Evolutionary conservation across 2,113 vertebrate genomes (phyloP).

Genomic region (Thymallus thymallus): DNA sequence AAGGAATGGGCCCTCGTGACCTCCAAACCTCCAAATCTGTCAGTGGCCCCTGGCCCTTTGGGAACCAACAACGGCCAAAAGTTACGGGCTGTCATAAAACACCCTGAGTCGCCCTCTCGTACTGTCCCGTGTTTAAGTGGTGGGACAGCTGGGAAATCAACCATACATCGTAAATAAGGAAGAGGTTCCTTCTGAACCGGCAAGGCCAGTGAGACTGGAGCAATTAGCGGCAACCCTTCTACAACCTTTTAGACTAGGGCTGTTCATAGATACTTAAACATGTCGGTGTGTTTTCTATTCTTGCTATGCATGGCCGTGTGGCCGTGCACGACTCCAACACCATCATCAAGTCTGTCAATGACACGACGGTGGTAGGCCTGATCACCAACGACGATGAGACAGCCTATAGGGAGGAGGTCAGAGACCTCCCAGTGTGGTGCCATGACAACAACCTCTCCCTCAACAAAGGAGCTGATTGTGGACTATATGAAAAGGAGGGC

Average conservation of each 20-base stretch:
- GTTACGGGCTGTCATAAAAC: conserved; percentile 55
- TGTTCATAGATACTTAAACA: background rate
- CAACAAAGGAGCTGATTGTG: no score
- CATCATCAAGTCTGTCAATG: no score
- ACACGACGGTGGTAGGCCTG: no score
- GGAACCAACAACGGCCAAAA: conserved; percentile 46
- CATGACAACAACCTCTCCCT: no score
- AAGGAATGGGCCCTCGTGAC: background rate
- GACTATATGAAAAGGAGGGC: no score
- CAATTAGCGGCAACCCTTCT: conserved; percentile 14
- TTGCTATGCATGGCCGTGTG: no score
- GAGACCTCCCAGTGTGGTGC: no score
- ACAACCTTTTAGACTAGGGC: conserved; percentile 15
- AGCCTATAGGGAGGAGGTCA: no score
- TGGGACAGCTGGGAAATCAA: conserved; percentile 55
- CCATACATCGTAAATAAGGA: conserved; percentile 50
- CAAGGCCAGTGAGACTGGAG: conserved; percentile 11
- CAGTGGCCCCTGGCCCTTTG: conserved; percentile 24
- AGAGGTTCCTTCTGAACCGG: conserved; percentile 17
- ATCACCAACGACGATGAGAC: no score
- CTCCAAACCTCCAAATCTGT: conserved; percentile 29
- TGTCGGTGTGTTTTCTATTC: no score
- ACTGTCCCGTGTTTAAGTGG: conserved; percentile 42
- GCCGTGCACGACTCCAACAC: no score
- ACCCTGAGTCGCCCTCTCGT: conserved; percentile 34